These are phyloP conservation scores for Campoletis raptor DNA, from an alignment of 2,888 invertebrate species.

Conservation along the genomic window DNA sequence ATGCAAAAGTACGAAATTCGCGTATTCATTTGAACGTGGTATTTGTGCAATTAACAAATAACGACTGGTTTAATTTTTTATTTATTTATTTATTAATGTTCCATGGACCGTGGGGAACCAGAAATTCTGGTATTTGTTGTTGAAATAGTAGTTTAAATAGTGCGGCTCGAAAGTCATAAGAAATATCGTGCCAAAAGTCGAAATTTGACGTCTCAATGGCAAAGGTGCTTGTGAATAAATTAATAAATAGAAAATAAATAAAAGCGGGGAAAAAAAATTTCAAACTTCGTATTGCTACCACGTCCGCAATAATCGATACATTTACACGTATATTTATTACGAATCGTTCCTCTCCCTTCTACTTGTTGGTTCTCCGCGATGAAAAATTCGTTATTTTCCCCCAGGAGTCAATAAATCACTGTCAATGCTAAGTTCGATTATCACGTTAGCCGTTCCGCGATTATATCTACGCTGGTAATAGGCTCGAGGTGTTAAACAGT, in stretches of 20 bases:
- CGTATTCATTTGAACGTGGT: too few relatives aligned
- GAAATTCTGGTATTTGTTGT: too few relatives aligned
- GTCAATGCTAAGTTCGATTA: conserved; percentile 52
- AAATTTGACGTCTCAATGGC: not conserved
- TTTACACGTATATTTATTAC: conserved; percentile 30
- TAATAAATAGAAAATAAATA: not conserved
- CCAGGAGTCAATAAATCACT: conserved; percentile 55
- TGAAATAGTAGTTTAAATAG: too few relatives aligned
- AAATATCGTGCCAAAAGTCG: not conserved
- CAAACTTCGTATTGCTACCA: not conserved
- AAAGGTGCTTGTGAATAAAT: not conserved
- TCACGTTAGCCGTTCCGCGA: conserved; percentile 45
- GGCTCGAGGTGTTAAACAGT: conserved; percentile 59
- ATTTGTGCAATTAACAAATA: too few relatives aligned
- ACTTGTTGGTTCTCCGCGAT: conserved; percentile 27
- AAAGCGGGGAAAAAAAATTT: not conserved
- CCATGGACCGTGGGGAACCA: too few relatives aligned
- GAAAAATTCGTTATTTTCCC: conserved; percentile 30
- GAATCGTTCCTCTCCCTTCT: not conserved
- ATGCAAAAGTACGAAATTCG: too few relatives aligned
- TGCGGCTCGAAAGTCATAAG: not conserved
- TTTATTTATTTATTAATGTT: too few relatives aligned
- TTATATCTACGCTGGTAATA: conserved; percentile 35
- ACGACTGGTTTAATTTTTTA: too few relatives aligned
- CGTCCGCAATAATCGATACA: conserved; percentile 5